Base-by-base conservation (phyloP, 2,113 vertebrate genomes). In the Sprattus sprattus region DNA sequence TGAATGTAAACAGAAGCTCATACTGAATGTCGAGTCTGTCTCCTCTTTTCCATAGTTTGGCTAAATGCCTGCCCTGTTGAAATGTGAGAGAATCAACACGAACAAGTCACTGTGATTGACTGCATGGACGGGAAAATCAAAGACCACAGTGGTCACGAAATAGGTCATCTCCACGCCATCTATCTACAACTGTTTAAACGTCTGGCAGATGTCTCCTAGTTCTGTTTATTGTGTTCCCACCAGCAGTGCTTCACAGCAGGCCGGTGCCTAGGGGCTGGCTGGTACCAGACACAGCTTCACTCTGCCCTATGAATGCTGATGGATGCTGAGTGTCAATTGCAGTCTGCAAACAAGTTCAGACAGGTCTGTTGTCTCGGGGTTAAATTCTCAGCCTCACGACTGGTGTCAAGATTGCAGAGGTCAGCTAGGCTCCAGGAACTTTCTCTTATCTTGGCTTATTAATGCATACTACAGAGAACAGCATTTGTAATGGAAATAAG, bases 181-280 rank as follows among this genome's bases (percentile, higher is more conserved):
- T 71, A 28, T 32, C 71, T 15, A 8, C 11, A 13, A 78, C 71
- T 78, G 64, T 67, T 67, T 67, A 78, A 78, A 78, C 32, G 28
- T 78, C 25, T 78, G 5, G 32, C 28, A 78, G 71, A 78, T 78
- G 71, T 78, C 71, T 78, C 28, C 71, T 28, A 78, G 32, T 32
- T 78, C 71, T 78, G 71, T 78, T 78, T 78, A 78, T 78, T 78
- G 71, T 39, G 32, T 78, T 78, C 64, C n/a, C 64, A 32, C n/a
- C 71, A 78, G 71, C 25, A 6, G 71, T 3, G 71, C 32, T 78
- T 13, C 28, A 13, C 32, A 78, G 71, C 4, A 78, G 71, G 71
- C 71, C 71, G 39, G 28, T 78, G 71, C 28, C 71, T 3, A 18
- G 71, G 71, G 25, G 25, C 25, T 44, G 71, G 71, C n/a, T 7